Evolutionary conservation across 2,113 vertebrate genomes (phyloP), one percentile per base, ranked within the genome.

Genomic region (Fregata magnificens): DNA sequence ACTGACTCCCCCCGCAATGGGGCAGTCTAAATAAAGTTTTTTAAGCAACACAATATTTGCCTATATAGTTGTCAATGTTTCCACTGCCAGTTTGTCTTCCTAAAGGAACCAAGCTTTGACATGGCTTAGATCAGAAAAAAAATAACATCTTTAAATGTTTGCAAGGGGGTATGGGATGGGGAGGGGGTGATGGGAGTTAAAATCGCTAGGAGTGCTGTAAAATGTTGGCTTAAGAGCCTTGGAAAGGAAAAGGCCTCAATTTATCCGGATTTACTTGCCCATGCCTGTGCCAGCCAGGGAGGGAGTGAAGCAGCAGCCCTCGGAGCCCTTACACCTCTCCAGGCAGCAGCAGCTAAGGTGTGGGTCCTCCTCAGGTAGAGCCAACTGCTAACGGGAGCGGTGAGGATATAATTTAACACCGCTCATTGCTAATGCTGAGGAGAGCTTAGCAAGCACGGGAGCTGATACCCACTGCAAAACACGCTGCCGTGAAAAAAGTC

Each of bases 41-140:
- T 94, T 40, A 88, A 96, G 85, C 63, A 92, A 58, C 70, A 77
- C 58, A 92, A 2, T 70, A 84, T 84, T 94, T 94, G 50, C 38
- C 62, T 78, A 29, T 66, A 45, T 38, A 82, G 77, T 32, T 90
- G 88, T 95, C 91, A 90, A 2, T 88, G 63, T 90, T 97, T 93
- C 85, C 79, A 83, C 53, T 81, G 42, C 40, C 40, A 92, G 32
- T 49, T 73, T 70, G 63, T 83, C 85, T 53, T 93, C 78, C 70
- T 55, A 61, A 79, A 92, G 87, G 76, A 86, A 88, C n/a, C 18
- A 71, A 70, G 52, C 17, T 88, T 88, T 84, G 65, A 77, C 88
- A 88, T 3, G 32, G 24, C 26, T 82, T 82, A 1, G 61, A 79
- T 61, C 16, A 62, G 74, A 42, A 81, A 61, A 61, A 92, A 74